phyloP scores from a whole-genome alignment of 2,113 vertebrate species.

The Hydropotes inermis region DNA sequence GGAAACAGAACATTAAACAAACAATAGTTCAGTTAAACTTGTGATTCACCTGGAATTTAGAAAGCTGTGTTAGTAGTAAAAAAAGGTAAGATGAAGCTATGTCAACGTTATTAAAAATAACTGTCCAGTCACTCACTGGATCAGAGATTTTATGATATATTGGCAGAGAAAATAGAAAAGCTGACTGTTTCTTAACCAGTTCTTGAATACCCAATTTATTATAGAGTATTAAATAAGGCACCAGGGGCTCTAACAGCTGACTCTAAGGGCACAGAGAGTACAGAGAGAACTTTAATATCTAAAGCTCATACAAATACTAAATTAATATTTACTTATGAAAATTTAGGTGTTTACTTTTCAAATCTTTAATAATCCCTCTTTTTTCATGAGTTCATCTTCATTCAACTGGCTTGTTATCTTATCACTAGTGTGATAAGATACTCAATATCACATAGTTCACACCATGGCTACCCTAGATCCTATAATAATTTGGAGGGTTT shows the following conservation, averaged over 20 bases:
- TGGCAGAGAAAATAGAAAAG: slow-evolving; percentile 13
- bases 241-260: neutral
- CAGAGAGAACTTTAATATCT: slow-evolving; percentile 1
- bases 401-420: slow-evolving; percentile 7
- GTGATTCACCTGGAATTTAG: slow-evolving; percentile 19
- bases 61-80: neutral
- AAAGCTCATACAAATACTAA: slow-evolving; percentile 30
- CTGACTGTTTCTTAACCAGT: neutral
- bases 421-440: neutral
- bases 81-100: slow-evolving; percentile 27
- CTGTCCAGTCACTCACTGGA: neutral
- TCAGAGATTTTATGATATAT: slow-evolving; percentile 31
- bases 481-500: neutral
- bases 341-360: slow-evolving; percentile 36
- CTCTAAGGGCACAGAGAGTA: neutral
- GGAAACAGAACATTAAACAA: slow-evolving; percentile 61
- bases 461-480: neutral
- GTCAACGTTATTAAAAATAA: slow-evolving; percentile 4
- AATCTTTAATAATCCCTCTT: slow-evolving; percentile 22
- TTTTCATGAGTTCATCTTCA: neutral
- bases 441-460: neutral
- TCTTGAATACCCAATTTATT: neutral
- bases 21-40: slow-evolving; percentile 57
- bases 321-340: slow-evolving; percentile 52
- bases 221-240: neutral